A percentile compares a stretch with the other conserved stretches of the same genome.
Conservation (phyloP, 2,113 vertebrate genomes). For the Desmodus rotundus region DNA sequence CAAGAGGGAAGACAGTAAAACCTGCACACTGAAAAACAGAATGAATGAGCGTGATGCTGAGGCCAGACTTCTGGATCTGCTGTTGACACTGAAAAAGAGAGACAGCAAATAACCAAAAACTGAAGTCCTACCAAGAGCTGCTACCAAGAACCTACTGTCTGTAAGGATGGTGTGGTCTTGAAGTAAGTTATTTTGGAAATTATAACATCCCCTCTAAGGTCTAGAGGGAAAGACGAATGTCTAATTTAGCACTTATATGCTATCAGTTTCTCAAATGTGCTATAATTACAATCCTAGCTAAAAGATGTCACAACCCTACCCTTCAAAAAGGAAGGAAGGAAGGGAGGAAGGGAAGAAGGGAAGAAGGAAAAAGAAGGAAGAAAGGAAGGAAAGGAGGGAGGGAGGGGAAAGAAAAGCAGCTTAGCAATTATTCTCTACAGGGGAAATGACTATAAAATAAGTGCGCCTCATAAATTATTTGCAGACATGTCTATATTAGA, state of each 20-base stretch:
- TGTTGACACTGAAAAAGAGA: background rate
- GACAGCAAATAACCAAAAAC: background rate
- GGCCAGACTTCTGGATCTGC: background rate
- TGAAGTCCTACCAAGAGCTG: background rate
- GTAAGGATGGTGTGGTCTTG: background rate
- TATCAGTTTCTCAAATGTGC: conserved; percentile 29
- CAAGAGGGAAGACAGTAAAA: background rate
- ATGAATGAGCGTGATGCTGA: background rate
- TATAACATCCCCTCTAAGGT: background rate
- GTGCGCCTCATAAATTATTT: conserved; percentile 80
- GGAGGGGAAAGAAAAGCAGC: conserved; percentile 52
- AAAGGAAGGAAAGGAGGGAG: background rate
- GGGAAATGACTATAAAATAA: conserved; percentile 74
- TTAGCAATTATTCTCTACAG: conserved; percentile 74
- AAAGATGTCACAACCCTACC: conserved; percentile 65
- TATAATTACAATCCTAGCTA: conserved; percentile 53
- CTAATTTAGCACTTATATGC: conserved; percentile 69
- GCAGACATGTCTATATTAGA: conserved; percentile 78
- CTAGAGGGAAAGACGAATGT: conserved; percentile 63
- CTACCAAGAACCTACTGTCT: background rate
- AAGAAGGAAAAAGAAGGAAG: background rate
- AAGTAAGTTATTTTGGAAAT: conserved; percentile 25
- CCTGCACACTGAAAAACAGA: background rate
- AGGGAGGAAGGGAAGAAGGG: background rate
- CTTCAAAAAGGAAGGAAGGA: background rate